phyloP scores from a whole-genome alignment of 2,113 vertebrate species.

The Hippocampus comes region DNA sequence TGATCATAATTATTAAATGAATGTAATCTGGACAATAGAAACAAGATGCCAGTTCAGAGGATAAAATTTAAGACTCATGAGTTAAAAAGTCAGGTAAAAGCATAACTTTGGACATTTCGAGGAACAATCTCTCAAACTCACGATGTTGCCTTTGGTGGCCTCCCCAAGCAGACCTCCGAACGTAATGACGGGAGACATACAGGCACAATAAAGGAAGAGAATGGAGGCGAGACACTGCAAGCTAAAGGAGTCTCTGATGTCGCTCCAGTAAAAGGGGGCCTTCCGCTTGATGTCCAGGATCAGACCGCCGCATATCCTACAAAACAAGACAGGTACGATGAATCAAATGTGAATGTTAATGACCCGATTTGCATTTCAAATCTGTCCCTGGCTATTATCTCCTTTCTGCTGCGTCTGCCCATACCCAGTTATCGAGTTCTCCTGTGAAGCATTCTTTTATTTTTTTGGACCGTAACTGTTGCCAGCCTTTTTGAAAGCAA shows the following conservation, averaged over 20 bases:
- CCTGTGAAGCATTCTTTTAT: not conserved
- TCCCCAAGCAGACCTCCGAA: conserved; percentile 94
- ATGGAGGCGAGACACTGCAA: conserved; percentile 93
- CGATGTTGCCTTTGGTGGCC: conserved; percentile 89
- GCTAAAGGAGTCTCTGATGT: conserved; percentile 84
- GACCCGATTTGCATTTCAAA: not conserved
- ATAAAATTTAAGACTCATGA: not conserved
- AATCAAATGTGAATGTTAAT: not conserved
- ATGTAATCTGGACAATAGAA: no score
- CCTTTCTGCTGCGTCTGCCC: conserved; percentile 16
- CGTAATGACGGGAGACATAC: conserved; percentile 98
- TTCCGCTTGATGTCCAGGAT: conserved; percentile 88
- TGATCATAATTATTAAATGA: no score
- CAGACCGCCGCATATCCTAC: conserved; percentile 84
- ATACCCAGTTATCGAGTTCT: conserved; percentile 16
- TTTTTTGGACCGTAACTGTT: conserved; percentile 16
- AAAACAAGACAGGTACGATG: not conserved
- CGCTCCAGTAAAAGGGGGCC: conserved; percentile 90
- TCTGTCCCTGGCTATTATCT: not conserved
- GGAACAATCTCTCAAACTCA: conserved; percentile 69
- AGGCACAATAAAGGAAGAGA: conserved; percentile 97
- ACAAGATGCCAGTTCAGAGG: not conserved
- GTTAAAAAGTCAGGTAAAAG: not conserved
- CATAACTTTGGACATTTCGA: conserved; percentile 3
- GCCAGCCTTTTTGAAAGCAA: conserved; percentile 11